Evolutionary conservation across 2,797 vertebrate species (phyloP), one percentile per base, ranked within the genome.

Genomic region (Dicrostonyx torquatus): DNA sequence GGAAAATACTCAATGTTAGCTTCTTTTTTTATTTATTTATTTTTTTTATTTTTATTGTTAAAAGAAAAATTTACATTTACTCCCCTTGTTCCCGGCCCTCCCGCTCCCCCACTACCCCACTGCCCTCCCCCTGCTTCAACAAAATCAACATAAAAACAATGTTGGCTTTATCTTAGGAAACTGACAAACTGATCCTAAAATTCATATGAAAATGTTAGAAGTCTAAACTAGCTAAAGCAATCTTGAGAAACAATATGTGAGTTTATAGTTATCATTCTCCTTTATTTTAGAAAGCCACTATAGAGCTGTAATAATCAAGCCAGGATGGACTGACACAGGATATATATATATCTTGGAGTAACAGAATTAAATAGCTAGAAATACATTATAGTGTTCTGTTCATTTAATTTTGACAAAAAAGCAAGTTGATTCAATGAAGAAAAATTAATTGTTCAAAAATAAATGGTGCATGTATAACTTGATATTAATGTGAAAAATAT

Each of bases 391-490:
- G 75, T 15, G 82, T 68, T 90, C 76, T 34, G 4, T 26, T 73
- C 15, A 82, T 20, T 20, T 90, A 37, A 85, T 75, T 80, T 94
- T 79, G 58, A 90, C n/a, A 66, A 87, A 92, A n/a, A 1, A 2
- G 0, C 50, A 90, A 80, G 4, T 93, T 0, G 20, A 24, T 72
- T 93, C 17, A 94, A 9, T 87, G 15, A 26, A 43, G 62, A 43
- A 83, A 91, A n/a, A 84, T 62, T 24, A 53, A 20, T 90, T 91
- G 94, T 94, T 79, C 17, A n/a, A 87, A 73, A 78, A 82, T 5
- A 84, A 77, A 78, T 89, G 31, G 12, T 64, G 18, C 37, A 22
- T 9, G 55, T 22, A 18, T 7, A 79, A 78, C 14, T 90, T 73
- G 22, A 78, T 87, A 78, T 34, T 1, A 70, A 68, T 48, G 55